Evolutionary conservation across 2,797 vertebrate species (phyloP), one percentile per base, ranked within the genome.

Genomic region (Tragopan temminckii): DNA sequence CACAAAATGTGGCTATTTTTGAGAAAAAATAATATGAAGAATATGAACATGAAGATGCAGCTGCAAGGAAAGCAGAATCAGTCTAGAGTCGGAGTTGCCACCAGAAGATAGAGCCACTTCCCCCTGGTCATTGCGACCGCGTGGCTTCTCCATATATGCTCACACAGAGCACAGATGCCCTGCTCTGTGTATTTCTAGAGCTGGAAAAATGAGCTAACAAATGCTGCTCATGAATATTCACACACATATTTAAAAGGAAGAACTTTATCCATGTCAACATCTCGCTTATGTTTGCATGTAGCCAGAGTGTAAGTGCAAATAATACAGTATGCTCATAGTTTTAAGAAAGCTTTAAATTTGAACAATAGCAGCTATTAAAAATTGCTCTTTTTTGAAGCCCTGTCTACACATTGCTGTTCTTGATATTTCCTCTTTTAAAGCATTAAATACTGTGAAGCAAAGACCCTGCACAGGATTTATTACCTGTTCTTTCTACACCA

Each of bases 151-250:
- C 33, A 25, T 4, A 48, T 17, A 76, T n/a, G 31, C 69, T 96
- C 25, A 71, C 1, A 12, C 16, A 45, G 55, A 88, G 33, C 25
- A 78, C 69, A 80, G 59, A 93, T 89, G 80, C 42, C 9, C 45
- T 81, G 36, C 52, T 89, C 79, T 84, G 36, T 77, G 68, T 38
- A 31, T 75, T 80, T 2, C 17, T 36, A 80, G 75, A 74, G 79
- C 58, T 86, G 77, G 88, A 91, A 93, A 97, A 95, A 95, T 81
- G 80, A 88, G 58, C 74, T 91, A 86, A 90, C 77, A 93, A 97
- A 91, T 75, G 88, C 63, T 88, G 61, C 45, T 88, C 74, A 95
- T 97, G 95, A 96, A 96, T 97, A 96, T 96, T 95, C 92, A 96
- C 85, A 45, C 25, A 48, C 20, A 19, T 90, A 91, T 95, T 95